phyloP scores from a whole-genome alignment of 2,888 invertebrate genomes.

The Hyles lineata region DNA sequence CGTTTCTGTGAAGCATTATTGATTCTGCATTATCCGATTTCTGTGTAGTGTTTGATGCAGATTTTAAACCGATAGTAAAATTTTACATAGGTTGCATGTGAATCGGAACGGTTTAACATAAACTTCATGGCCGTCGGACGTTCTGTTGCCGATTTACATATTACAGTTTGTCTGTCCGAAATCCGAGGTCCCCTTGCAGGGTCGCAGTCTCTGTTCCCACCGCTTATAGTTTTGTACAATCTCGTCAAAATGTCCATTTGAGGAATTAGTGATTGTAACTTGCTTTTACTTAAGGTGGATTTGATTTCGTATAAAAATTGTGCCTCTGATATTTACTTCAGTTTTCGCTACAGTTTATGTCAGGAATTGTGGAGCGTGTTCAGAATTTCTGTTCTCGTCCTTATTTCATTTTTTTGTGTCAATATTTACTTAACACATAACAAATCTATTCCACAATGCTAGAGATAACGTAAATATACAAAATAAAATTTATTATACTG shows the following conservation, averaged over 20 bases:
- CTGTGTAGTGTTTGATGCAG: not conserved
- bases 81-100: slow-evolving; percentile 16
- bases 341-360: too few relatives aligned
- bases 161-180: slow-evolving; percentile 19
- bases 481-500: too few relatives aligned
- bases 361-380: too few relatives aligned
- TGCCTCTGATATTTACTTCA: too few relatives aligned
- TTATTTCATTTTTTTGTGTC: too few relatives aligned
- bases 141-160: slow-evolving; percentile 15
- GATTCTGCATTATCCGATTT: not conserved
- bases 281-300: not conserved
- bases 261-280: not conserved
- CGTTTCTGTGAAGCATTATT: not conserved
- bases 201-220: not conserved
- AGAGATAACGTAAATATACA: too few relatives aligned
- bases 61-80: not conserved
- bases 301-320: not conserved
- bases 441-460: too few relatives aligned
- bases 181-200: slow-evolving; percentile 15
- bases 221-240: not conserved
- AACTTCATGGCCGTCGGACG: slow-evolving; percentile 15
- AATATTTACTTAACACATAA: too few relatives aligned
- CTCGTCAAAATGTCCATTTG: not conserved
- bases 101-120: slow-evolving; percentile 18
- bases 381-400: too few relatives aligned